These are phyloP conservation scores for Apomyelois bistriatella DNA, from an alignment of 2,888 invertebrate genomes.

Conservation along the genomic window DNA sequence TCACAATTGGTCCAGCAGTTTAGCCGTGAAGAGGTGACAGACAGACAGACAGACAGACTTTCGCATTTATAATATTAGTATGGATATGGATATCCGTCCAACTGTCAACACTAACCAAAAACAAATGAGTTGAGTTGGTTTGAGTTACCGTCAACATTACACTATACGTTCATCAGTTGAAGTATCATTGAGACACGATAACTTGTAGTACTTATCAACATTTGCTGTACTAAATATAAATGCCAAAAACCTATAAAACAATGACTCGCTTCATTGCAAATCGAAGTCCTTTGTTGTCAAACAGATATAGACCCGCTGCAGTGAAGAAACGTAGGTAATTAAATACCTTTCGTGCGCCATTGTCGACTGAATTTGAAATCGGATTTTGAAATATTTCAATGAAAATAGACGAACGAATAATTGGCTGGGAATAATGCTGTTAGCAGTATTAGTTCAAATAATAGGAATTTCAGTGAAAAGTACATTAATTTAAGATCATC, in stretches of 20 bases:
- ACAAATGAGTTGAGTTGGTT: too few relatives aligned
- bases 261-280: constrained; percentile 3
- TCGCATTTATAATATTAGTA: too few relatives aligned
- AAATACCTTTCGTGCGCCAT: constrained; percentile 9
- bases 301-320: constrained; percentile 2
- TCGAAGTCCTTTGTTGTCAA: constrained; percentile 5
- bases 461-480: background rate
- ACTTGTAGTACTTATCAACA: background rate
- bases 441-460: too few relatives aligned
- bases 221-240: background rate
- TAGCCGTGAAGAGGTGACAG: too few relatives aligned
- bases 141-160: too few relatives aligned
- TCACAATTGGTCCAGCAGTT: too few relatives aligned
- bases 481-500: too few relatives aligned
- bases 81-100: too few relatives aligned
- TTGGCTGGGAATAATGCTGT: background rate
- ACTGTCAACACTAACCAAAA: too few relatives aligned
- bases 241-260: background rate
- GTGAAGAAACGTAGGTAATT: constrained; percentile 12
- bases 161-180: too few relatives aligned
- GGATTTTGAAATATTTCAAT: constrained; percentile 7
- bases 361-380: constrained; percentile 7
- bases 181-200: too few relatives aligned
- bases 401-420: constrained; percentile 1
- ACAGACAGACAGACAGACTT: too few relatives aligned